A percentile compares a stretch with the other conserved stretches of the same genome.
phyloP scores from a whole-genome alignment of 2,113 vertebrate species.

The Euleptes europaea region DNA sequence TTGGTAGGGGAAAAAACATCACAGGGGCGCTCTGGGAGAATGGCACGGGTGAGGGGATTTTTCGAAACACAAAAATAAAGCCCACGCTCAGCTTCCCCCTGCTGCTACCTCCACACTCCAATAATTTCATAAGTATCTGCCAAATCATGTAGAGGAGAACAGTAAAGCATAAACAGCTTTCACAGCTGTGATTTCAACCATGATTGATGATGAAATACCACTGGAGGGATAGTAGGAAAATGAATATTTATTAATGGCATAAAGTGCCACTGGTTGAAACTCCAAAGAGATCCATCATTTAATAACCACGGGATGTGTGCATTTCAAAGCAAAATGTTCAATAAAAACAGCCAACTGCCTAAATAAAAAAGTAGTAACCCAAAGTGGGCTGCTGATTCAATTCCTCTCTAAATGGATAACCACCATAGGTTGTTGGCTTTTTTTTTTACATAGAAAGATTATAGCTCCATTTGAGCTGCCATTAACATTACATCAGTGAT shows the following conservation, averaged over 20 bases:
- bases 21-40: constrained; percentile 52
- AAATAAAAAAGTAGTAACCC: constrained; percentile 67
- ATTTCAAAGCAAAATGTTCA: constrained; percentile 66
- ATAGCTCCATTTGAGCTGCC: constrained; percentile 53
- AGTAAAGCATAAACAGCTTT: constrained; percentile 74
- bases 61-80: constrained; percentile 46
- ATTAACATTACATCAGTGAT: constrained; percentile 52
- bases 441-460: constrained; percentile 55
- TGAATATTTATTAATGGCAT: constrained; percentile 85
- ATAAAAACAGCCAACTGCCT: constrained; percentile 64
- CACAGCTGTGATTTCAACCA: constrained; percentile 78
- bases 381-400: constrained; percentile 55
- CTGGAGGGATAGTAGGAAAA: constrained; percentile 78
- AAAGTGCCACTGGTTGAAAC: constrained; percentile 75
- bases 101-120: constrained; percentile 59
- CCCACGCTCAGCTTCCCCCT: constrained; percentile 12
- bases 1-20: constrained; percentile 73
- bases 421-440: constrained; percentile 11
- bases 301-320: constrained; percentile 73
- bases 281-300: constrained; percentile 81
- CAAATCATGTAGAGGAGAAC: constrained; percentile 71
- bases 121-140: constrained; percentile 74
- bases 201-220: constrained; percentile 83
- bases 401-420: constrained; percentile 55
- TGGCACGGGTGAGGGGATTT: constrained; percentile 42